Base-by-base conservation (phyloP, 1,140 invertebrate genomes). In the Apis cerana region DNA sequence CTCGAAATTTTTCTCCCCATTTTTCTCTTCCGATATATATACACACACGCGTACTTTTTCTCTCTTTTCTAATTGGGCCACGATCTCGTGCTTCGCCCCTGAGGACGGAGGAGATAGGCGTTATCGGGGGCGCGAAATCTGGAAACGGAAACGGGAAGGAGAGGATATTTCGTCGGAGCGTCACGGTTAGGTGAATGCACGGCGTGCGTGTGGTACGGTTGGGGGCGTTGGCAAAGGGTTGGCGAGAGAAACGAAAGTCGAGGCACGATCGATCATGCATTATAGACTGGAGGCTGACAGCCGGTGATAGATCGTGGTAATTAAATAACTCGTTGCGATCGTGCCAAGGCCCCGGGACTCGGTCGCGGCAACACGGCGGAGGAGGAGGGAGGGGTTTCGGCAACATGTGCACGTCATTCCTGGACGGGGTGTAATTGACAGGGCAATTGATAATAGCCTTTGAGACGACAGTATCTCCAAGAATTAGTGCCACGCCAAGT, bases 271-370 rank as follows among this genome's bases (percentile, higher is more conserved):
- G 92, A 94, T 93, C 93, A 92, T 92, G 89, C 89, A 92, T 93
- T 93, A 93, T 93, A 92, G 91, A 91, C 89, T 91, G 90, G 88
- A 88, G 89, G 89, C 92, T 90, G 92, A 93, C 91, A 90, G 83
- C 80, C 88, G 86, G 89, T 93, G 93, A 94, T 93, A 91, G 92
- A 93, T 94, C 90, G 88, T 90, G 80, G 91, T 93, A 93, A 93
- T 93, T 93, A 93, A 94, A 93, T 93, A 93, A 93, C 91, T 90
- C 88, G 88, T 91, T 76, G 88, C 83, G 90, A 92, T 92, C 92
- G 87, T 88, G 78, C 86, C 84, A 85, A n/a, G 23, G 83, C 72
- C 80, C 83, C 80, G 86, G 85, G 87, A 88, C 85, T 88, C 84
- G 84, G 82, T 62, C 78, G 80, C 77, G 50, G 85, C 54, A 80